Evolutionary conservation across 2,888 invertebrate species (phyloP).

Genomic region (Rosalia funebris): DNA sequence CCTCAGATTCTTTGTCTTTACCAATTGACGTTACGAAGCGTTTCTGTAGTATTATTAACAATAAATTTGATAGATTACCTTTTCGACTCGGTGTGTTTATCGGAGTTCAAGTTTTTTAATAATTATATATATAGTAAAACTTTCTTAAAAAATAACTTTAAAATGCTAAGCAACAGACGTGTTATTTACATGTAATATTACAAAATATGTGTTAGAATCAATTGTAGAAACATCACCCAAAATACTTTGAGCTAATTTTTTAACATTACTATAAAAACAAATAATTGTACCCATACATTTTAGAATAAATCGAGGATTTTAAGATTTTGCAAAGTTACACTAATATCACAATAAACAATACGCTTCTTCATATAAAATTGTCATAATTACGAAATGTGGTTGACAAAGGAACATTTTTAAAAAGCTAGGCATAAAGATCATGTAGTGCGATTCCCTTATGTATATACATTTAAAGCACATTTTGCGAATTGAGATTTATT

Average conservation of each 20-base stretch:
- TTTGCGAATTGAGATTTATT: slow-evolving; percentile 18
- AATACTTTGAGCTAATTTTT: slow-evolving; percentile 53
- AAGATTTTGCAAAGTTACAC: slow-evolving; percentile 51
- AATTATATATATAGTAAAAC: slow-evolving; percentile 40
- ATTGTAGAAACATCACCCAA: slow-evolving; percentile 53
- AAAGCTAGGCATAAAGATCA: slow-evolving; percentile 11
- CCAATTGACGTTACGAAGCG: too few relatives aligned
- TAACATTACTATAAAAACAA: slow-evolving; percentile 48
- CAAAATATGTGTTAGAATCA: slow-evolving; percentile 54
- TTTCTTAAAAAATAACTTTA: slow-evolving; percentile 43
- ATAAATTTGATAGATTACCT: slow-evolving; percentile 35
- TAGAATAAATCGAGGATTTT: slow-evolving; percentile 53
- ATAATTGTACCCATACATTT: slow-evolving; percentile 56
- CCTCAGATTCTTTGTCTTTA: too few relatives aligned
- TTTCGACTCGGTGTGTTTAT: slow-evolving; percentile 32
- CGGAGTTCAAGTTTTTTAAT: slow-evolving; percentile 36
- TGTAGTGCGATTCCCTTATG: slow-evolving; percentile 11
- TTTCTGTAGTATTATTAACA: too few relatives aligned
- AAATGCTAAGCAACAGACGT: slow-evolving; percentile 51
- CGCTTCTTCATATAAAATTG: slow-evolving; percentile 6
- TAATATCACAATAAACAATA: slow-evolving; percentile 46
- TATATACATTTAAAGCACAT: slow-evolving; percentile 27
- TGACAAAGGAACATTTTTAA: slow-evolving; percentile 10
- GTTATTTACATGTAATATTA: slow-evolving; percentile 57
- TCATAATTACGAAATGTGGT: slow-evolving; percentile 5